Conservation (phyloP, 2,113 vertebrate genomes). For the Poecile atricapillus region DNA sequence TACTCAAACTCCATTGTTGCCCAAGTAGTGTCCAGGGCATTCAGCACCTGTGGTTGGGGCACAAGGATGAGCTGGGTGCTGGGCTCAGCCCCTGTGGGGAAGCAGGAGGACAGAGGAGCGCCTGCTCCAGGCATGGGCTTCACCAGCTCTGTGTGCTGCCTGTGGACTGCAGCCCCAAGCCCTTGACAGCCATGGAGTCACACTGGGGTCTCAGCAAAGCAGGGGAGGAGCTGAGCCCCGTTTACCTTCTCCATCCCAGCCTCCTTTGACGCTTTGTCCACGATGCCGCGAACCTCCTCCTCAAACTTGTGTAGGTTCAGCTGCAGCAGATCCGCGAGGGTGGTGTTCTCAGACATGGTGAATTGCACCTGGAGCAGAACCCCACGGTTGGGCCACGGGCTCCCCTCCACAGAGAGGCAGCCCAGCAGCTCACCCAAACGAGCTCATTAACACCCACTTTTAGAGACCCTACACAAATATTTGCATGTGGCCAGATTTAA, state of each 20-base stretch:
- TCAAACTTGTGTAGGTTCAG: slow-evolving; percentile 74
- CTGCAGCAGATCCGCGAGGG: slow-evolving; percentile 68
- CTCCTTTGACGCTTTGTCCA: slow-evolving; percentile 78
- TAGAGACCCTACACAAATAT: neutral
- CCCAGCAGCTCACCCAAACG: neutral
- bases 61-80: neutral
- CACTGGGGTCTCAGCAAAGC: too few species aligned
- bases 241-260: slow-evolving; percentile 77
- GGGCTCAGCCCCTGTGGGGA: neutral
- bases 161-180: neutral
- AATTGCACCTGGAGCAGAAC: slow-evolving; percentile 75
- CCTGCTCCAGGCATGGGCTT: neutral
- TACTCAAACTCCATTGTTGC: slow-evolving; percentile 63
- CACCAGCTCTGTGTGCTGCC: accelerated
- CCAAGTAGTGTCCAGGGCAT: slow-evolving; percentile 69
- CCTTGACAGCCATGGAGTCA: neutral
- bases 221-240: accelerated
- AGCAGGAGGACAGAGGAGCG: neutral
- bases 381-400: accelerated
- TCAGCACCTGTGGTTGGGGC: slow-evolving; percentile 54
- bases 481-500: neutral
- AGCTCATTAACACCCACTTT: neutral
- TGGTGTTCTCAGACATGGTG: slow-evolving; percentile 74
- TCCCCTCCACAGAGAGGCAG: neutral
- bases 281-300: slow-evolving; percentile 74